Conservation (phyloP, 1,140 invertebrate species). For the Delia radicum region DNA sequence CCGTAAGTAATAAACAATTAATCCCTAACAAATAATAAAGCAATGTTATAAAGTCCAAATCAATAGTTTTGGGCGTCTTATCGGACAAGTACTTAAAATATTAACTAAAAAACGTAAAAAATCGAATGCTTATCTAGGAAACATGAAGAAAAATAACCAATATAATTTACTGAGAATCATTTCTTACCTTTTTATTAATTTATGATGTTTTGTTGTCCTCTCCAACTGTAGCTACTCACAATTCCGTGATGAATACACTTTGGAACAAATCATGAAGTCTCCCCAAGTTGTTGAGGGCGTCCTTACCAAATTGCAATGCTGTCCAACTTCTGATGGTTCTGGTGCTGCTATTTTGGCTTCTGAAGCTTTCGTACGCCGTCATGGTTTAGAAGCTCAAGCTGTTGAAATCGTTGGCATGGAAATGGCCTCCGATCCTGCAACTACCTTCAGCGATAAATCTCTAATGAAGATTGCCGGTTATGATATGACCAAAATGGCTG, state of each 20-base stretch:
- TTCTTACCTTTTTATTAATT: conserved; percentile 26
- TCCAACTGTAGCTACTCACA: conserved; percentile 75
- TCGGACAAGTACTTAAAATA: not conserved
- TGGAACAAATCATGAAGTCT: conserved; percentile 87
- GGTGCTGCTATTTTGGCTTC: conserved; percentile 89
- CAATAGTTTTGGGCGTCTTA: not conserved
- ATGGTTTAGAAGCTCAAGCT: conserved; percentile 80
- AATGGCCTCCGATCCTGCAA: conserved; percentile 89
- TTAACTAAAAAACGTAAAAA: too few relatives aligned
- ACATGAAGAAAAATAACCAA: not conserved
- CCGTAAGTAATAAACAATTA: conserved; percentile 64
- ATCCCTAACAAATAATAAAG: not conserved
- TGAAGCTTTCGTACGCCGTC: conserved; percentile 83
- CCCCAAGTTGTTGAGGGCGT: conserved; percentile 85
- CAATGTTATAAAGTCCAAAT: not conserved
- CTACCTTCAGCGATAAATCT: conserved; percentile 74
- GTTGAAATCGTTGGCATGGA: conserved; percentile 96
- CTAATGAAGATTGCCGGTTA: conserved; percentile 91
- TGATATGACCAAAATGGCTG: conserved; percentile 91
- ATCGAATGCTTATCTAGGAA: not conserved
- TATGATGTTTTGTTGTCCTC: too few relatives aligned
- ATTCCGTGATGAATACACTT: conserved; percentile 83
- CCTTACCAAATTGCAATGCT: conserved; percentile 93
- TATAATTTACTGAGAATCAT: not conserved
- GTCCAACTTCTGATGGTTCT: conserved; percentile 95